A percentile compares a stretch with the other conserved stretches of the same genome.
Conservation (phyloP, 92 coral and sea anemone species). For the Pocillopora grandis region DNA sequence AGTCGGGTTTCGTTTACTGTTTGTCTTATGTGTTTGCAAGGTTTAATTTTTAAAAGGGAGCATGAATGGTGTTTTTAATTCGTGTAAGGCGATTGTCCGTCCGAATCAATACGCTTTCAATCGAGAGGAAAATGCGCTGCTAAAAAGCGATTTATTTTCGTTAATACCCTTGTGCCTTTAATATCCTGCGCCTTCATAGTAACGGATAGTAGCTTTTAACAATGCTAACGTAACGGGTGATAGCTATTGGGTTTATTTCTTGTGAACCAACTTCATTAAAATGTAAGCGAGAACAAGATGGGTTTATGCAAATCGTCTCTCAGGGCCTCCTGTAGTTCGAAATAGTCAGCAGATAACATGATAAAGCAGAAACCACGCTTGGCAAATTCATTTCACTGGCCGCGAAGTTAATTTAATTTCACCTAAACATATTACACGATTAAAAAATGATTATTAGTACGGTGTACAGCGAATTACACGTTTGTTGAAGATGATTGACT, state of each 20-base stretch:
- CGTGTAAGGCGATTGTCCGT: slow-evolving; percentile 58
- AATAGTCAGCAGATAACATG: slow-evolving; percentile 28
- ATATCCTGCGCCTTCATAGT: slow-evolving; percentile 56
- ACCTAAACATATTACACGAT: slow-evolving; percentile 66
- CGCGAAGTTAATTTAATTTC: slow-evolving; percentile 75
- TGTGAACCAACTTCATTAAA: slow-evolving; percentile 71
- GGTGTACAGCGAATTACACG: slow-evolving; percentile 40
- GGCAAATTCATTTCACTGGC: slow-evolving; percentile 43
- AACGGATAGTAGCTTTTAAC: slow-evolving; percentile 86
- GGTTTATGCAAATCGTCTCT: slow-evolving; percentile 53
- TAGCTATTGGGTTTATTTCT: slow-evolving; percentile 40
- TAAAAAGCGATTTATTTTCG: slow-evolving; percentile 34
- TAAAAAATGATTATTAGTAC: slow-evolving; percentile 53
- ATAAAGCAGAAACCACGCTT: slow-evolving; percentile 41
- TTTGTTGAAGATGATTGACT: slow-evolving; percentile 42
- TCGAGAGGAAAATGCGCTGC: slow-evolving; percentile 19
- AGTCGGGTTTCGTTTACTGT: slow-evolving; percentile 59
- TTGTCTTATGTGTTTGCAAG: slow-evolving; percentile 77
- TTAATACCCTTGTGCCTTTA: slow-evolving; percentile 16
- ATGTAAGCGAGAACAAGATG: slow-evolving; percentile 74
- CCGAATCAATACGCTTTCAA: slow-evolving; percentile 49
- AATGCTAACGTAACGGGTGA: slow-evolving; percentile 86
- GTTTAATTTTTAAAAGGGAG: slow-evolving; percentile 90
- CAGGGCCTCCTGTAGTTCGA: slow-evolving; percentile 35
- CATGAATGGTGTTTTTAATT: slow-evolving; percentile 64